Evolutionary conservation across 2,888 invertebrate species (phyloP), one percentile per base, ranked within the genome.

Genomic region (Proisotoma minuta): DNA sequence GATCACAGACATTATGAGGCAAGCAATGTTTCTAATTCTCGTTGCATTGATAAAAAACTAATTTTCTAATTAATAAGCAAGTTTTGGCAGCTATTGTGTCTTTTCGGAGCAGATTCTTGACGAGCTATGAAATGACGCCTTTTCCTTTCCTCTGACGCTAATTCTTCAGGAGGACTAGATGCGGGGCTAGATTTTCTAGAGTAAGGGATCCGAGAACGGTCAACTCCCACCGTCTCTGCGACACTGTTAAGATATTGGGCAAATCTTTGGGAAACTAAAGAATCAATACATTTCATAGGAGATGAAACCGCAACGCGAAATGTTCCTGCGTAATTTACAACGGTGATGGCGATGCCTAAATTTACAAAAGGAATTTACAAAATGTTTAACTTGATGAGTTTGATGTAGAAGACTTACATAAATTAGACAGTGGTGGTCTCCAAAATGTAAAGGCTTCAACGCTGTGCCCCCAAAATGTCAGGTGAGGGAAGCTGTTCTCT

Each of bases 201-300:
- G 29, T 54, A 54, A 12, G 53, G 53, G n/a, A 54, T 54, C n/a
- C 20, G 29, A 20, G 20, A 5, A n/a, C 23, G 27, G 4, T 54
- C 53, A 5, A 54, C 34, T 20, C 53, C 53, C 4, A 54, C 53
- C 10, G 34, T 18, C 39, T 54, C 53, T 2, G 53, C 53, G 3
- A 54, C 20, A 12, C 12, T 15, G 29, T 54, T 54, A 2, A 54
- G 39, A 39, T 54, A 34, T 39, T 39, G 53, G 15, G 20, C 15
- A 34, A 54, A 54, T 34, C 53, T 54, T 39, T 34, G 53, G 22
- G 34, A 28, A 22, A 54, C 20, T 3, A 54, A n/a, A 39, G 3
- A 2, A 54, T 54, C 53, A 20, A 54, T 24, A 15, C 39, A 54
- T 54, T 54, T 54, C 53, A 54, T 54, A 3, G 53, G 53, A 20